Base-by-base conservation (phyloP, 2,888 invertebrate species). In the Anticlea derivata region DNA sequence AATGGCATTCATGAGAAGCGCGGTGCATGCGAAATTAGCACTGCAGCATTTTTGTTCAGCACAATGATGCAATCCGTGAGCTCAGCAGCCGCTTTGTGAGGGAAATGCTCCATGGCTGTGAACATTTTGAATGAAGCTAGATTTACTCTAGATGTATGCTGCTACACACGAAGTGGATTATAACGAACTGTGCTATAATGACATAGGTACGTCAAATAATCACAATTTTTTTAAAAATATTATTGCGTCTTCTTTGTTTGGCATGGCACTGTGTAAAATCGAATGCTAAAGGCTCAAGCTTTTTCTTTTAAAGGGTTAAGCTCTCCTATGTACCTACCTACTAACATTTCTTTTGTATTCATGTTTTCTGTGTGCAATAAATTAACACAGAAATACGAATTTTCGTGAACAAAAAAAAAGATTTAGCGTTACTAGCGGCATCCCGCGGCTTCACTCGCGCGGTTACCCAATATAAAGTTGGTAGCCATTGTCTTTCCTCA, bases 41-140 rank as follows among this genome's bases (percentile, higher is more conserved):
- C 73, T 76, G 75, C 75, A 78, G 80, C 77, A 80, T 84, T 86
- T 87, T 86, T 85, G 80, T 84, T 71, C 60, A 72, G 74, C 75
- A 87, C 86, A 86, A 86, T 86, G 83, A 85, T 79, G 84, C 80
- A 85, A 87, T 83, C 78, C 65, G 55, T 58, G 70, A 68, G 68
- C 76, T 75, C 75, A 65, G 76, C 68, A 62, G 65, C 66, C 68
- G 73, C 83, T 86, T 87, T 86, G 82, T 85, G 66, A 71, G 72
- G 66, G 70, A 72, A 75, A 74, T 74, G 71, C 70, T 65, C 73
- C 72, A 74, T 78, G 73, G 81, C 83, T 79, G 81, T 80, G 78
- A 80, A 78, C 73, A 75, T 79, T 81, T 75, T 83, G 78, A 82
- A 87, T 84, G 75, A 81, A 80, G 65, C 67, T 71, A 76, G 77